A percentile compares a stretch with the other conserved stretches of the same genome.
Conservation (phyloP, 92 coral and sea anemone genomes). For the Ricordea florida region DNA sequence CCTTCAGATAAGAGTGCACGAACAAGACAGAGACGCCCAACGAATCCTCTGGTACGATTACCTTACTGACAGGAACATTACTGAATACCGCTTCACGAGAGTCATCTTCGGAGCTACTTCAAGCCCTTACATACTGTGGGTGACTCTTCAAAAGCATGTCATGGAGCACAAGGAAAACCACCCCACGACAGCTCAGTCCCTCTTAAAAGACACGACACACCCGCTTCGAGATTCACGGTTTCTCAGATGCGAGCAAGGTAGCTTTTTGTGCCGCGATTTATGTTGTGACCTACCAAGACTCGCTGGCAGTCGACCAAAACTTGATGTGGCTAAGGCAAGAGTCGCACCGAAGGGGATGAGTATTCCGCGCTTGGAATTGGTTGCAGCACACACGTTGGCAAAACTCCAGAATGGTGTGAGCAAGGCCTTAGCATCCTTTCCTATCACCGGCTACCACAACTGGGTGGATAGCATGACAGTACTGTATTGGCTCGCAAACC, state of each 20-base stretch:
- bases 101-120: conserved; percentile 67
- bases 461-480: conserved; percentile 65
- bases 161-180: conserved; percentile 17
- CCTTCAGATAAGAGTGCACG: conserved; percentile 55
- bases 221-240: conserved; percentile 47
- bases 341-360: conserved; percentile 39
- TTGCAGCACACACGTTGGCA: conserved; percentile 55
- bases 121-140: conserved; percentile 65
- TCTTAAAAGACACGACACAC: conserved; percentile 39
- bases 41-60: conserved; percentile 40
- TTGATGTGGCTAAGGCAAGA: conserved; percentile 54
- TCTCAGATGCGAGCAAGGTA: conserved; percentile 58
- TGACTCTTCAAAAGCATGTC: conserved; percentile 57
- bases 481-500: conserved; percentile 45
- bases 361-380: conserved; percentile 56
- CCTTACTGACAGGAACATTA: not conserved
- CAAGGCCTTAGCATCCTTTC: conserved; percentile 1
- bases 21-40: conserved; percentile 60
- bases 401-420: conserved; percentile 36
- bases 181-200: conserved; percentile 38
- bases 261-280: conserved; percentile 52
- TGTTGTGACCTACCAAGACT: conserved; percentile 28
- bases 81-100: conserved; percentile 56
- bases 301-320: conserved; percentile 22
- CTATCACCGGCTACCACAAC: conserved; percentile 11